Conservation (phyloP, 2,113 vertebrate species). For the Thunnus maccoyii region DNA sequence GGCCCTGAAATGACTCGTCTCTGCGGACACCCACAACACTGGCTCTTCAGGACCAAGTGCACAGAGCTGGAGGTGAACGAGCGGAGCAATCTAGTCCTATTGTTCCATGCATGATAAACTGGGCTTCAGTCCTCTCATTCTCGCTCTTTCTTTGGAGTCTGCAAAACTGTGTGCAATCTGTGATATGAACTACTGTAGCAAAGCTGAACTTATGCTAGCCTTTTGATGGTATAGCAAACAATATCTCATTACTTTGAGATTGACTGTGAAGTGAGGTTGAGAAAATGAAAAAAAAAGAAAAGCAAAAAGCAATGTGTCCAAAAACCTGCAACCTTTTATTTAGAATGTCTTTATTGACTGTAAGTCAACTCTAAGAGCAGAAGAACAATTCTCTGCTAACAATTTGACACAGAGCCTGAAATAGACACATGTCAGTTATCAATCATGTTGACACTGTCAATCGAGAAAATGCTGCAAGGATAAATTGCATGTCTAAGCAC, state of each 20-base stretch:
- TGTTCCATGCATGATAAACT: constrained; percentile 61
- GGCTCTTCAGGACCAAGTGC: constrained; percentile 68
- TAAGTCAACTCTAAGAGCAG: neutral
- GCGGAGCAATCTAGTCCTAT: constrained; percentile 80
- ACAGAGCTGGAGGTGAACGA: constrained; percentile 73
- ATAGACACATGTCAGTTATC: constrained; percentile 67
- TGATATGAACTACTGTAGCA: constrained; percentile 22
- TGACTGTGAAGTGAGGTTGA: constrained; percentile 4
- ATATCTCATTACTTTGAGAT: constrained; percentile 9
- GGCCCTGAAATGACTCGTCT: constrained; percentile 82
- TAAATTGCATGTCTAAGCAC: constrained; percentile 50
- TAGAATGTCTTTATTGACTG: constrained; percentile 14
- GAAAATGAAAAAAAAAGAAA: constrained; percentile 7
- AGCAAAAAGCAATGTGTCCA: neutral
- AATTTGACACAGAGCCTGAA: constrained; percentile 47
- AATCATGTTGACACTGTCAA: constrained; percentile 68
- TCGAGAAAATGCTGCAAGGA: constrained; percentile 44
- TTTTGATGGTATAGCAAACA: neutral
- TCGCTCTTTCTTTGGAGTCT: constrained; percentile 10
- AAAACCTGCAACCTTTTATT: constrained; percentile 15
- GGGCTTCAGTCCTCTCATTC: constrained; percentile 48
- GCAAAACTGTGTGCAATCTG: constrained; percentile 44
- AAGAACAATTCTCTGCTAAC: constrained; percentile 26
- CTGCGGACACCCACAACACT: constrained; percentile 76
- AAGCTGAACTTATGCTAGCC: constrained; percentile 1